Conservation (phyloP, 2,113 vertebrate genomes). For the Lathamus discolor region DNA sequence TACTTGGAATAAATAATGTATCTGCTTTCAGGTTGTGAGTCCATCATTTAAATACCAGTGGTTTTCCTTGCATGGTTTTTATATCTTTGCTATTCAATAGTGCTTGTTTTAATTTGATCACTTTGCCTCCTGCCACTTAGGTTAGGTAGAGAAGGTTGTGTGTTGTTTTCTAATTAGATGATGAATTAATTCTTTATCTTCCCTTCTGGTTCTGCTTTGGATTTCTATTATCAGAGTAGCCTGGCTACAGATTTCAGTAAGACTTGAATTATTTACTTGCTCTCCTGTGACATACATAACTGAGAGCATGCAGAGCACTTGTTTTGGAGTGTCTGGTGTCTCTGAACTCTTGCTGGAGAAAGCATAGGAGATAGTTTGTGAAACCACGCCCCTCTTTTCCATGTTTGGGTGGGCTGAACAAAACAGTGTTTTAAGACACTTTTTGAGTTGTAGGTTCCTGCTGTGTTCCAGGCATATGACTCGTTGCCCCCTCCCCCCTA, state of each 20-base stretch:
- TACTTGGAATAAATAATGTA: conserved; percentile 49
- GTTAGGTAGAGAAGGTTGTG: neutral
- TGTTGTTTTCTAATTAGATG: neutral
- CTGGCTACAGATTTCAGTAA: neutral
- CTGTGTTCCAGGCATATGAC: neutral
- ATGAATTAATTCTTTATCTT: neutral
- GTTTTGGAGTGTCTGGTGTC: neutral
- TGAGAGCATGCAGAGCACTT: neutral
- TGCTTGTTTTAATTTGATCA: neutral
- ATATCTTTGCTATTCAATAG: neutral
- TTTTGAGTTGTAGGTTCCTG: neutral
- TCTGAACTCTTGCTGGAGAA: neutral
- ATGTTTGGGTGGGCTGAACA: neutral
- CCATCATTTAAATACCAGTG: neutral
- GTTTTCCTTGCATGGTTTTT: neutral
- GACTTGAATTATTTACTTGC: neutral
- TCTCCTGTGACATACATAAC: neutral
- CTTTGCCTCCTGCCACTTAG: neutral
- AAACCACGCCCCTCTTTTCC: neutral
- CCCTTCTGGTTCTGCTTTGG: neutral
- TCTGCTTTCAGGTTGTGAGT: neutral
- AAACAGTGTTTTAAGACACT: neutral
- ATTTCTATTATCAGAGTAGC: neutral
- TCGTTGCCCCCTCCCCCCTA: neutral
- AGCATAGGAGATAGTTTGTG: neutral